phyloP scores from a whole-genome alignment of 2,797 vertebrate species.

The Silurus aristotelis region DNA sequence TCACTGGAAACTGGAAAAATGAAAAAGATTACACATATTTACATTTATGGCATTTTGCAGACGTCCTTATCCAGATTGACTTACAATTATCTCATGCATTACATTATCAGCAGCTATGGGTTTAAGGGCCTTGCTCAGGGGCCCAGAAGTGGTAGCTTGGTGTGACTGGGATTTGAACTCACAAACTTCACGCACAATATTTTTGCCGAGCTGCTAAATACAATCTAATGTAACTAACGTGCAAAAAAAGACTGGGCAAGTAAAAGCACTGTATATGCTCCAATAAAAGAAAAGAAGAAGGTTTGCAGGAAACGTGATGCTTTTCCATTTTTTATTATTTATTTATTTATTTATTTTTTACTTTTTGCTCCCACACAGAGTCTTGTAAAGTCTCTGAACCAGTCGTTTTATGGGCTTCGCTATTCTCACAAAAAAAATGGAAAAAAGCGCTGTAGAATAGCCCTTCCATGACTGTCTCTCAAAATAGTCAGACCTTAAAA shows the following conservation, averaged over 20 bases:
- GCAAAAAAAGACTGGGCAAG: background rate
- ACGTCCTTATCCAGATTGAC: too few species aligned
- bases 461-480: conserved; percentile 51
- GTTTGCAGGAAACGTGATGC: conserved; percentile 12
- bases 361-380: conserved; percentile 28
- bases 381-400: conserved; percentile 57
- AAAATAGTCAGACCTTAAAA: conserved; percentile 65
- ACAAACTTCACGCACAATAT: background rate
- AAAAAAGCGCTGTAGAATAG: conserved; percentile 61
- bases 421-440: conserved; percentile 66
- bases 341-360: too few species aligned
- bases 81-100: too few species aligned
- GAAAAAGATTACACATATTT: too few species aligned
- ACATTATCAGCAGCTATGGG: too few species aligned
- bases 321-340: background rate
- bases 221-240: background rate
- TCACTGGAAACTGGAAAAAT: background rate
- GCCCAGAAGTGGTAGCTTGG: too few species aligned
- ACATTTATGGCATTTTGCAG: too few species aligned
- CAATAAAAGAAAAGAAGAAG: background rate
- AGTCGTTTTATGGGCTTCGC: conserved; percentile 61
- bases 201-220: background rate
- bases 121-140: too few species aligned
- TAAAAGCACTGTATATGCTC: background rate
- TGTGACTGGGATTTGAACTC: too few species aligned